Percentiles rank a stretch among this genome's conserved stretches.
Evolutionary conservation across 1,140 invertebrate species (phyloP).

Genomic region (Drepana arcuata): DNA sequence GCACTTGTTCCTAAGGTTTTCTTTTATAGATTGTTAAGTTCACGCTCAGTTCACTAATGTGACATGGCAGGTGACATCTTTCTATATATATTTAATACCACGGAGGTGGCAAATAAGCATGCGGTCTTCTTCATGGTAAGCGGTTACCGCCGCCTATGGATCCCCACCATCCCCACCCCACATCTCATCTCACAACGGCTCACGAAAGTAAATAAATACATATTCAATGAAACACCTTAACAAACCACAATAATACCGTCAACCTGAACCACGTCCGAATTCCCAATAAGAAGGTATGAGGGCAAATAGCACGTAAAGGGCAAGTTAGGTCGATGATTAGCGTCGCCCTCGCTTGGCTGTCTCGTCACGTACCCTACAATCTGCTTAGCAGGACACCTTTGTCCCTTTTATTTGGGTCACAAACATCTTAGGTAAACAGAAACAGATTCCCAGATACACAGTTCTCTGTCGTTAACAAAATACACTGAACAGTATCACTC

Average conservation of each 20-base stretch:
- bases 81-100: too few species aligned
- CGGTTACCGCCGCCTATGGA: too few species aligned
- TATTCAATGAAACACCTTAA: not conserved
- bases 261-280: not conserved
- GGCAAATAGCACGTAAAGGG: constrained; percentile 18
- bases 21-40: too few species aligned
- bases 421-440: constrained; percentile 37
- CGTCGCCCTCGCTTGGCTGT: constrained; percentile 26
- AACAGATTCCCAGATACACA: constrained; percentile 43
- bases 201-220: not conserved
- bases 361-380: constrained; percentile 46
- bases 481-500: constrained; percentile 1
- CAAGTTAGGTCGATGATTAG: constrained; percentile 36
- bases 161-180: too few species aligned
- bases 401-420: constrained; percentile 41
- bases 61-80: too few species aligned
- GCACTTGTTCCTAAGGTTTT: too few species aligned
- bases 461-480: constrained; percentile 13
- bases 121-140: not conserved
- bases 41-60: too few species aligned
- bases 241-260: not conserved
- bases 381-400: constrained; percentile 54
- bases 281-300: constrained; percentile 1
- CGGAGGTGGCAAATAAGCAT: too few species aligned
- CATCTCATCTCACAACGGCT: too few species aligned